phyloP scores from a whole-genome alignment of 2,797 vertebrate genomes.

The Morelia viridis region DNA sequence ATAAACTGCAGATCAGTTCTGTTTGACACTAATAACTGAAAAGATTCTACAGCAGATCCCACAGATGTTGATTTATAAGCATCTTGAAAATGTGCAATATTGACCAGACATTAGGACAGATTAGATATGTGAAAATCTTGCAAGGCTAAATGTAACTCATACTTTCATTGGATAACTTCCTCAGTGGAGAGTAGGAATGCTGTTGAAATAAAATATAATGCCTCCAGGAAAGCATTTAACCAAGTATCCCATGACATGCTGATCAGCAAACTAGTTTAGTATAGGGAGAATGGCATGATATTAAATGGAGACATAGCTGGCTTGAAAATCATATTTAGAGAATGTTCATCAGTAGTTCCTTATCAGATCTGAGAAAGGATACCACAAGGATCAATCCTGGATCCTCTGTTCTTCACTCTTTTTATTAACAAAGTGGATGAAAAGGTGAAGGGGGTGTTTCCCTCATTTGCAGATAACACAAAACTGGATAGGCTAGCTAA shows the following conservation, averaged over 20 bases:
- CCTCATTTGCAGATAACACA: background rate
- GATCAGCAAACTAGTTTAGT: background rate
- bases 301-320: background rate
- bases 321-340: background rate
- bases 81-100: background rate
- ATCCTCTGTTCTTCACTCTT: background rate
- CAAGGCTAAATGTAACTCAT: background rate
- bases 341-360: background rate
- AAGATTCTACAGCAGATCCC: background rate
- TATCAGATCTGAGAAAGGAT: background rate
- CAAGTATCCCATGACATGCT: background rate
- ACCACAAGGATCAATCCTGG: background rate
- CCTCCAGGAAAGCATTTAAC: background rate
- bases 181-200: background rate
- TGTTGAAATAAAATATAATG: background rate
- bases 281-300: background rate
- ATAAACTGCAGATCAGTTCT: background rate
- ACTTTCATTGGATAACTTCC: background rate
- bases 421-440: background rate
- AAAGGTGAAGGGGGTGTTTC: background rate
- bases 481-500: background rate
- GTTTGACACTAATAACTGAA: background rate
- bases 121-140: background rate
- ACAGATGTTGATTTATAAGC: background rate
- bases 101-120: background rate